Evolutionary conservation across 2,113 vertebrate genomes (phyloP).

Genomic region (Ochotona curzoniae): DNA sequence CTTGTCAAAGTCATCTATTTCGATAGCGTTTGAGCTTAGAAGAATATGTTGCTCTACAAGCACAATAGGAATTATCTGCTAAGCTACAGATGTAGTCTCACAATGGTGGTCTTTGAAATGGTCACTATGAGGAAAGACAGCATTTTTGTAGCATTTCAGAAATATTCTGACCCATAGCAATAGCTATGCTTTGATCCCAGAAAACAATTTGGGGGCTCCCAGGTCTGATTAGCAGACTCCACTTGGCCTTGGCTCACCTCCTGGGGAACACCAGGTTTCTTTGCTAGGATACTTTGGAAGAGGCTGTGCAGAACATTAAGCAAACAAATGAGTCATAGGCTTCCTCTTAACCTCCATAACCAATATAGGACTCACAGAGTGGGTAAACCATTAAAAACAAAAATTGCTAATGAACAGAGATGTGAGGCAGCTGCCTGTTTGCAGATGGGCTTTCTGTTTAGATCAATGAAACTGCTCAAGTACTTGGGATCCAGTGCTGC

Average conservation of each 20-base stretch:
- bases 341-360: background rate
- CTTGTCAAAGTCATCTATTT: background rate
- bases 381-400: slow-evolving; percentile 1
- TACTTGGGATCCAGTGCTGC: background rate
- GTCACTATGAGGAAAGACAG: background rate
- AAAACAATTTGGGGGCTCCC: background rate
- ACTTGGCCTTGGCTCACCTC: background rate
- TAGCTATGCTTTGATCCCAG: background rate
- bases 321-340: background rate
- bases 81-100: background rate
- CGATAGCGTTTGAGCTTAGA: slow-evolving; percentile 40
- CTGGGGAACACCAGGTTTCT: background rate
- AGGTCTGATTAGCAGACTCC: background rate
- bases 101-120: background rate
- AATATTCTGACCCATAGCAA: background rate
- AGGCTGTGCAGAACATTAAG: background rate
- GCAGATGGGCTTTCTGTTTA: slow-evolving; percentile 12
- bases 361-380: background rate
- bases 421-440: background rate
- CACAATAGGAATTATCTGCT: background rate
- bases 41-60: slow-evolving; percentile 7
- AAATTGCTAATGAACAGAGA: slow-evolving; percentile 32
- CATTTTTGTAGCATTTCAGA: slow-evolving; percentile 38
- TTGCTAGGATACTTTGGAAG: background rate
- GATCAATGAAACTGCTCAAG: slow-evolving; percentile 35